Conservation (phyloP, 2,113 vertebrate species). For the Nestor notabilis region DNA sequence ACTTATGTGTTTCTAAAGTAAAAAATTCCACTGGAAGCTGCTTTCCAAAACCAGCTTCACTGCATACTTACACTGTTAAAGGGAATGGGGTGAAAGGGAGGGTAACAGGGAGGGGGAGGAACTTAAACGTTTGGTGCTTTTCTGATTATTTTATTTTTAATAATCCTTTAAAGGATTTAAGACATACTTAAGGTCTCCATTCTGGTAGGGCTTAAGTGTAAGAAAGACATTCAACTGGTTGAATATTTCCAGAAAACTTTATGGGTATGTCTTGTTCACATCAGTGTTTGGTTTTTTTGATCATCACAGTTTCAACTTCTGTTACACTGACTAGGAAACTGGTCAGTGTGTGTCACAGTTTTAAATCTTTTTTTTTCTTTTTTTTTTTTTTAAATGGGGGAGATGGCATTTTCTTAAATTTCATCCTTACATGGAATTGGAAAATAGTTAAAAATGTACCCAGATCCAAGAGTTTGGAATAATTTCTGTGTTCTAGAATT, state of each 20-base stretch:
- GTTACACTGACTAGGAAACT: neutral
- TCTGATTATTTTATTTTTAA: neutral
- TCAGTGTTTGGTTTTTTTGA: neutral
- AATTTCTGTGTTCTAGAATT: neutral
- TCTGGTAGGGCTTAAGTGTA: neutral
- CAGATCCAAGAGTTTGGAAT: neutral
- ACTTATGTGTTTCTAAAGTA: accelerated
- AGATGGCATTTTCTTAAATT: neutral
- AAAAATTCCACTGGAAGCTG: neutral
- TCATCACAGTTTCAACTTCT: neutral
- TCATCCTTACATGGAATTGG: neutral
- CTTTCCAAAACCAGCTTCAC: neutral
- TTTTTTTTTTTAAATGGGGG: no score
- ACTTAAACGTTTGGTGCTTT: neutral
- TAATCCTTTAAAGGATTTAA: neutral
- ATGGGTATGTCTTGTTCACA: neutral
- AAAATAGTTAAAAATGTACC: neutral
- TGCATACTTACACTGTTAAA: neutral
- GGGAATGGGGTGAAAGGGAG: no score
- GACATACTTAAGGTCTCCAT: neutral
- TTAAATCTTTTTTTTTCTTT: neutral
- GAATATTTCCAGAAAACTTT: neutral
- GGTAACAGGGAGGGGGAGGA: accelerated
- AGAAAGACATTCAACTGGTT: neutral
- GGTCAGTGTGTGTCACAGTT: neutral